Evolutionary conservation across 2,113 vertebrate genomes (phyloP).

Genomic region (Melanocharis versteri): DNA sequence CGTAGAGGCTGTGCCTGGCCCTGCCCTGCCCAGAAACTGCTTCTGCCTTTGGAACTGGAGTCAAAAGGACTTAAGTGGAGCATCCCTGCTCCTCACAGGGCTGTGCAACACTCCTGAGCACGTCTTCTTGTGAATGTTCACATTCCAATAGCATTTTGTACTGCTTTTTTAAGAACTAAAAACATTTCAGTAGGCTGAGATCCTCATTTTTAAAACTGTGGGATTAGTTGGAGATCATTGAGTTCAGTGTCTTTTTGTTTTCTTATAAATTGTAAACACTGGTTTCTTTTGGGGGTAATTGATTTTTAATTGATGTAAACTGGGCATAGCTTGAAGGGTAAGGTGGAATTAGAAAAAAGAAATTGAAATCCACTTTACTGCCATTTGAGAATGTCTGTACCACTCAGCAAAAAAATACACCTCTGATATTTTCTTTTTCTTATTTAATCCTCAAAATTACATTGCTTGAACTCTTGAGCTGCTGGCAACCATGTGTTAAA

Average conservation of each 20-base stretch:
- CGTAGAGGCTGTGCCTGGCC: not conserved
- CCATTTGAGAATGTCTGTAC: not conserved
- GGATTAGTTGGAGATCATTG: not conserved
- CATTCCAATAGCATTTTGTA: not conserved
- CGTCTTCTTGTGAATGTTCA: not conserved
- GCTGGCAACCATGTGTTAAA: not conserved
- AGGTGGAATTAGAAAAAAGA: not conserved
- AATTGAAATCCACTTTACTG: not conserved
- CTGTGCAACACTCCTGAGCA: not conserved
- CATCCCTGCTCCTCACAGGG: not conserved
- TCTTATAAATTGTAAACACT: not conserved
- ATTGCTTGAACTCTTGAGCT: not conserved
- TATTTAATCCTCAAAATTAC: not conserved
- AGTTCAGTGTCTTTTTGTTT: not conserved
- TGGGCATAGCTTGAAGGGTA: not conserved
- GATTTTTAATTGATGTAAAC: not conserved
- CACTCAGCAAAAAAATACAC: not conserved
- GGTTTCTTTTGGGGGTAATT: not conserved
- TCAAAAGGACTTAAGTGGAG: not conserved
- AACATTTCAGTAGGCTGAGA: slow-evolving; percentile 17
- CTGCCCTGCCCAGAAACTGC: not conserved
- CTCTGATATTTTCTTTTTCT: not conserved
- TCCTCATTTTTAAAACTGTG: not conserved
- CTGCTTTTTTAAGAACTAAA: not conserved
- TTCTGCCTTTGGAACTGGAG: slow-evolving; percentile 15